A percentile compares a stretch with the other conserved stretches of the same genome.
Evolutionary conservation across 2,888 invertebrate genomes (phyloP).

Genomic region (Lasius fuliginosus): DNA sequence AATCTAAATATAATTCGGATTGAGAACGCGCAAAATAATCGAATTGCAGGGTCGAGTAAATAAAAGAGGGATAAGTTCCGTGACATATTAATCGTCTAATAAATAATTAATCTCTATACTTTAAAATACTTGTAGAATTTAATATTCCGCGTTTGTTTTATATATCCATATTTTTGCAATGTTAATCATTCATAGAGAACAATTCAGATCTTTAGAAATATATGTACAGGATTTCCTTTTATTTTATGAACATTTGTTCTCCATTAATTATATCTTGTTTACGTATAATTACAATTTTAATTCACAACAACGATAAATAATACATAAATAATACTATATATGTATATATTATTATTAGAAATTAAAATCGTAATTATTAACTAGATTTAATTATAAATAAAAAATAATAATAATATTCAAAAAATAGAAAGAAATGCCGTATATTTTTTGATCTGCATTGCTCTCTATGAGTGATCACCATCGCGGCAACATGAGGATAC

Average conservation of each 20-base stretch:
- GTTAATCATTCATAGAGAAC: neutral
- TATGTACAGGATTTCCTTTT: neutral
- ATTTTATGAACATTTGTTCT: neutral
- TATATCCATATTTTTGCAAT: neutral
- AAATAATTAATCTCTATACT: too few species aligned
- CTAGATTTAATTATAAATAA: neutral
- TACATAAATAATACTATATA: neutral
- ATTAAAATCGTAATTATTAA: neutral
- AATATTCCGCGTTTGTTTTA: neutral
- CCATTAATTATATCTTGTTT: neutral
- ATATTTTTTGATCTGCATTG: slow-evolving; percentile 17
- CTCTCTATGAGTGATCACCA: slow-evolving; percentile 35
- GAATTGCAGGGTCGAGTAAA: too few species aligned
- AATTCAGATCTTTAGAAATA: neutral
- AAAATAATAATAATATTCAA: neutral
- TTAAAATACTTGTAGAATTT: too few species aligned
- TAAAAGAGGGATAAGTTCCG: too few species aligned
- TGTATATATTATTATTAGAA: neutral
- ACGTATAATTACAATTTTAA: neutral
- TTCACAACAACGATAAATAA: neutral
- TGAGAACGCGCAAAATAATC: too few species aligned
- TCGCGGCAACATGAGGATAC: slow-evolving; percentile 22
- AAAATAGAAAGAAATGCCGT: neutral
- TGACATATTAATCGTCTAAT: too few species aligned
- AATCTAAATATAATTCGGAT: too few species aligned